phyloP scores from a whole-genome alignment of 35 echinoderm and acorn worm species.

The Apostichopus japonicus region DNA sequence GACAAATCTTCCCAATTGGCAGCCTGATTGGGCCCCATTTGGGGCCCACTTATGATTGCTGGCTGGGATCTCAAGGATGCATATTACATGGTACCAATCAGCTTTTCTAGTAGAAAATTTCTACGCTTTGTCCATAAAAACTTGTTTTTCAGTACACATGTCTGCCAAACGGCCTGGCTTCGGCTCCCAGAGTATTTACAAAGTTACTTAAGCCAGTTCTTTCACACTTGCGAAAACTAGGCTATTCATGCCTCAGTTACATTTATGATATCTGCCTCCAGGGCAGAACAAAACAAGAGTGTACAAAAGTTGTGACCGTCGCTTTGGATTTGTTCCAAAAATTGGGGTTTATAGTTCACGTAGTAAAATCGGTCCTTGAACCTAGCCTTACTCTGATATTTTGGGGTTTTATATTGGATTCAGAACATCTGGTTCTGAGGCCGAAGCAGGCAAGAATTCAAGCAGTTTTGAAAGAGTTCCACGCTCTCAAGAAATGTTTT shows the following conservation, averaged over 20 bases:
- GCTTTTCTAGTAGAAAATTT: not conserved
- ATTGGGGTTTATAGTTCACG: constrained; percentile 47
- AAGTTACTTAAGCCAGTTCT: constrained; percentile 68
- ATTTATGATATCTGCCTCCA: constrained; percentile 43
- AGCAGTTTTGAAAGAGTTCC: not conserved
- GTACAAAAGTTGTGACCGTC: constrained; percentile 1
- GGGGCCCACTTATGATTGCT: no score
- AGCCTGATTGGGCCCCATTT: no score
- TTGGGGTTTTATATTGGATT: constrained; percentile 40
- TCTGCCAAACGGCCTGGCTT: constrained; percentile 47
- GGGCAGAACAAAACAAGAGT: constrained; percentile 4
- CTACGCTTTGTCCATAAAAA: not conserved
- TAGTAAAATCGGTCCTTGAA: constrained; percentile 36
- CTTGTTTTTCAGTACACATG: constrained; percentile 50
- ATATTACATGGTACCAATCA: constrained; percentile 41
- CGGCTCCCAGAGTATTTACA: constrained; percentile 44
- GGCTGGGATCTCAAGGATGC: constrained; percentile 38
- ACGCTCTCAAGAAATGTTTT: not conserved
- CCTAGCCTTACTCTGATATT: not conserved
- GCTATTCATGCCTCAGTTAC: constrained; percentile 7
- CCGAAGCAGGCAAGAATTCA: constrained; percentile 29
- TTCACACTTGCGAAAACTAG: constrained; percentile 38
- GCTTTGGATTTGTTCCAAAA: constrained; percentile 1
- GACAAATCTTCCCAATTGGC: no score
- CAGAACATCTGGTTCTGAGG: constrained; percentile 12